Evolutionary conservation across 2,888 invertebrate genomes (phyloP), one percentile per base, ranked within the genome.

Genomic region (Lochmaea capreae): DNA sequence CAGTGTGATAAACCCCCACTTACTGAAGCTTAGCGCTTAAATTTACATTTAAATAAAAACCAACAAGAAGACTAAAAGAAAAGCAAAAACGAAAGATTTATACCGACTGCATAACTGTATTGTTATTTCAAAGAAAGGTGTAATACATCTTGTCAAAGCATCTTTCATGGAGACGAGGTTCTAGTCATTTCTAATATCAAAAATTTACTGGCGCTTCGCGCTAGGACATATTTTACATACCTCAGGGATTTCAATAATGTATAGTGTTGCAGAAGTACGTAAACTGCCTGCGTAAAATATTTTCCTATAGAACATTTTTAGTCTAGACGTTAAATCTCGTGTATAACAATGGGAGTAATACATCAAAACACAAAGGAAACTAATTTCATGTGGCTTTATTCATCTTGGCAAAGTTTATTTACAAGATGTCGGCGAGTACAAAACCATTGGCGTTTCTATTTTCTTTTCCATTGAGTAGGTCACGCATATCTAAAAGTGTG

Each of bases 111-210:
- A 61, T 33, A 61, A 33, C 33, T 14, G 22, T 61, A 69, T 69
- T 69, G 57, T 65, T 63, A 65, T 49, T 65, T 54, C 59, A 11
- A 6, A 33, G 59, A 26, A 43, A 65, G 43, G 57, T 57, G 11
- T 57, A 63, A 66, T 65, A 57, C 59, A 39, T 66, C 65, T 71
- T 59, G 59, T 66, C 71, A 71, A 49, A 65, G 65, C 59, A 26
- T 58, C 54, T 22, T 71, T 46, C 68, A 46, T 33, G 33, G 26
- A 18, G n/a, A 68, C 59, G 18, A 49, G 68, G 46, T 49, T 16
- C 79, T 79, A 82, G 69, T 69, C 82, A 80, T 82, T 83, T 82
- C 81, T 82, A 82, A 82, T 83, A 83, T 83, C 80, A 82, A 81
- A 83, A 82, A 82, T 82, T 83, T 82, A 82, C 78, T 80, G 81